A percentile compares a stretch with the other conserved stretches of the same genome.
Conservation (phyloP, 2,888 invertebrate genomes). For the Drosophila picticornis region DNA sequence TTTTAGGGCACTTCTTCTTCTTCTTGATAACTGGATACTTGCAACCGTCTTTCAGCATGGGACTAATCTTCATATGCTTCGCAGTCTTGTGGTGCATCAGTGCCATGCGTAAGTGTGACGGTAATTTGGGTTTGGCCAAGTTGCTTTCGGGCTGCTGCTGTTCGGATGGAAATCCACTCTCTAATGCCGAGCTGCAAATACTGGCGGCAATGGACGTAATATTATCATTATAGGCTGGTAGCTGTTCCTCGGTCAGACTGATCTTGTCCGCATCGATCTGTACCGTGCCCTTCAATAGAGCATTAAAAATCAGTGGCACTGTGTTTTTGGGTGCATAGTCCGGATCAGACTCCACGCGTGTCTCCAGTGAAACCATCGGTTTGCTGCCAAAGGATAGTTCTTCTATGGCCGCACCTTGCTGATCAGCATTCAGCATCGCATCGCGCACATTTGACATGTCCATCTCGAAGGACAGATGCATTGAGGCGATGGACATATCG, state of each 20-base stretch:
- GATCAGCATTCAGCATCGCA: slow-evolving; percentile 51
- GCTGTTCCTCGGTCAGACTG: slow-evolving; percentile 44
- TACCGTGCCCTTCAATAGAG: slow-evolving; percentile 71
- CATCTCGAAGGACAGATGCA: slow-evolving; percentile 81
- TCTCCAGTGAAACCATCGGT: slow-evolving; percentile 60
- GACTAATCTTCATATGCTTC: slow-evolving; percentile 44
- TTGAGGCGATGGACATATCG: slow-evolving; percentile 74
- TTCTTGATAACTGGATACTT: slow-evolving; percentile 63
- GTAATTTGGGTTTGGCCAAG: neutral
- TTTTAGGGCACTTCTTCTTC: slow-evolving; percentile 68
- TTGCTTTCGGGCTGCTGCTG: neutral
- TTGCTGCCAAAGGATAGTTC: slow-evolving; percentile 5
- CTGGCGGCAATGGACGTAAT: slow-evolving; percentile 77
- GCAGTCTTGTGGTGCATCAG: slow-evolving; percentile 43
- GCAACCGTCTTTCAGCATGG: slow-evolving; percentile 59
- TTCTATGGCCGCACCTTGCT: neutral
- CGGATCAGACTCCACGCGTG: slow-evolving; percentile 53
- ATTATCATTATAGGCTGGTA: slow-evolving; percentile 74
- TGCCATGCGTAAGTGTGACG: slow-evolving; percentile 31
- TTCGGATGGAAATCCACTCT: slow-evolving; percentile 63
- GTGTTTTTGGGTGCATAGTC: slow-evolving; percentile 10
- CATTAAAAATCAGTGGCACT: slow-evolving; percentile 74
- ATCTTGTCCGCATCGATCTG: slow-evolving; percentile 72
- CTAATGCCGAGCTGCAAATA: slow-evolving; percentile 75
- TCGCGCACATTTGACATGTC: slow-evolving; percentile 76